Percentiles rank a stretch among this genome's conserved stretches.
phyloP scores from a whole-genome alignment of 2,888 invertebrate species.

The Calephelis perditalis region DNA sequence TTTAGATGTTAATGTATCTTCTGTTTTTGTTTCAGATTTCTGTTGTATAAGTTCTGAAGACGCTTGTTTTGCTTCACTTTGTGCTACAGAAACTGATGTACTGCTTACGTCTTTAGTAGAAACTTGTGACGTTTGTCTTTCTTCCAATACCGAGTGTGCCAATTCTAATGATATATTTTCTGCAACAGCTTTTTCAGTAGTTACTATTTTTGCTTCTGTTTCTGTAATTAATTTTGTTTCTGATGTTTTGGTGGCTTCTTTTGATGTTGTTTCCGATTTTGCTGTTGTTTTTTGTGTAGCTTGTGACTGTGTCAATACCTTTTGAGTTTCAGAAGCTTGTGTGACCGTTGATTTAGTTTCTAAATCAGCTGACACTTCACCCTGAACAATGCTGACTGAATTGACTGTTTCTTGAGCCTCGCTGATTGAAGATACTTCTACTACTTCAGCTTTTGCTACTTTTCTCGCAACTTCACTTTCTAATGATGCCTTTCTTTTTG shows the following conservation, averaged over 20 bases:
- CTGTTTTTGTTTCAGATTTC: neutral
- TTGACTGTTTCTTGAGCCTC: constrained; percentile 46
- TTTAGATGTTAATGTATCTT: constrained; percentile 12
- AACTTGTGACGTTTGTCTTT: constrained; percentile 27
- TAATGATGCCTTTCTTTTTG: constrained; percentile 57
- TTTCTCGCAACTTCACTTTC: constrained; percentile 57
- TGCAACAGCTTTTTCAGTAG: constrained; percentile 11
- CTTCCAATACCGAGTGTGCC: constrained; percentile 23
- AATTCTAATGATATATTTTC: constrained; percentile 10
- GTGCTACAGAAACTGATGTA: constrained; percentile 16
- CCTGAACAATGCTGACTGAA: constrained; percentile 37
- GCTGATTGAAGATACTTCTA: constrained; percentile 46
- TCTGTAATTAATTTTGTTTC: constrained; percentile 28
- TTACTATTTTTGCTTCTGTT: constrained; percentile 22
- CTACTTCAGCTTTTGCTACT: constrained; percentile 55
- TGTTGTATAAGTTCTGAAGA: neutral
- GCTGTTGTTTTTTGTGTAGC: constrained; percentile 36
- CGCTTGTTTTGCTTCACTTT: constrained; percentile 12
- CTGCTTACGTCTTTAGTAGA: constrained; percentile 21
- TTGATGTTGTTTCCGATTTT: constrained; percentile 25
- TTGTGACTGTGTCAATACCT: constrained; percentile 42
- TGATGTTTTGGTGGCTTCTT: constrained; percentile 28
- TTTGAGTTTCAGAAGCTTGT: constrained; percentile 42
- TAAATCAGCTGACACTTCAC: constrained; percentile 52
- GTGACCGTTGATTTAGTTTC: constrained; percentile 55